Percentiles rank a stretch among this genome's conserved stretches.
Conservation (phyloP, 92 coral and sea anemone species). For the Zoanthus solanderi region DNA sequence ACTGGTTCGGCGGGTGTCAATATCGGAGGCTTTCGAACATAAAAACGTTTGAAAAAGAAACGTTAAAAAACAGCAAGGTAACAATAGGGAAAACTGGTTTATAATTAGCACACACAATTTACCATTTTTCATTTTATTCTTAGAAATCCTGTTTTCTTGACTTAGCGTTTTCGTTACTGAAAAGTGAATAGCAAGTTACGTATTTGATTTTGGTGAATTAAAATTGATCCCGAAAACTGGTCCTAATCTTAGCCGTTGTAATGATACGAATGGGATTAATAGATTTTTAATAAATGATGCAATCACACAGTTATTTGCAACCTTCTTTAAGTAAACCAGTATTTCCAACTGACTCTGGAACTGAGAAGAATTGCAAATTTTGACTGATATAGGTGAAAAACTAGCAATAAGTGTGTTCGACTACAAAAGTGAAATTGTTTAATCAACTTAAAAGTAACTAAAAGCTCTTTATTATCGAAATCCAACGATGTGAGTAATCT, state of each 20-base stretch:
- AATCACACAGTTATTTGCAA: constrained; percentile 2
- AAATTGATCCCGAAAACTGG: neutral
- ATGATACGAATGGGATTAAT: neutral
- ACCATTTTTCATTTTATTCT: neutral
- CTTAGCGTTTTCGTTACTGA: no score
- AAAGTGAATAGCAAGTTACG: no score
- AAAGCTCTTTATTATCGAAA: no score
- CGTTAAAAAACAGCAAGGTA: neutral
- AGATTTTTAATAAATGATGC: constrained; percentile 23
- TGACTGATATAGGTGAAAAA: no score
- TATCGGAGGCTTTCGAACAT: neutral
- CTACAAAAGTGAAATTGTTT: no score
- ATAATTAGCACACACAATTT: neutral
- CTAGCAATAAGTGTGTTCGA: no score
- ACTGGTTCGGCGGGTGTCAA: constrained; percentile 13
- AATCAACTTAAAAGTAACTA: no score
- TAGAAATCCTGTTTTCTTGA: no score
- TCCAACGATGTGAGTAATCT: no score
- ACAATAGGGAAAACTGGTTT: neutral
- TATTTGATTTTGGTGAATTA: no score
- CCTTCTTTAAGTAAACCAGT: neutral
- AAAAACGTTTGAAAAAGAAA: neutral
- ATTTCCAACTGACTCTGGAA: no score
- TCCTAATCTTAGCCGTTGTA: neutral
- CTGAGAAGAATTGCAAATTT: no score